Conservation (phyloP, 2,888 invertebrate genomes). For the Tetheella fluctuosa region DNA sequence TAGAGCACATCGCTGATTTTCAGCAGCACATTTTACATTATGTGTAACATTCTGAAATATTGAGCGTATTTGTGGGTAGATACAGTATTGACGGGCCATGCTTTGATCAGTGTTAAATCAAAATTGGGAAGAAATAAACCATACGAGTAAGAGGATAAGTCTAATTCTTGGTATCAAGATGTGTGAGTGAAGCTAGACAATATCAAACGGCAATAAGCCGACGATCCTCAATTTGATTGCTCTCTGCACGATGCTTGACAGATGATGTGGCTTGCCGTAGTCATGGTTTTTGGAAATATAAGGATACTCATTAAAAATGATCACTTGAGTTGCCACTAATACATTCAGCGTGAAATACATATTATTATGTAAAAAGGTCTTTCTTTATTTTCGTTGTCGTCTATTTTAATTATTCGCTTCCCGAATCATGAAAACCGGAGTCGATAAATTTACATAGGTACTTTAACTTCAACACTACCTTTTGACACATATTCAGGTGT, state of each 20-base stretch:
- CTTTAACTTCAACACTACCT: no score
- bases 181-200: slow-evolving; percentile 40
- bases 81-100: not conserved
- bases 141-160: not conserved
- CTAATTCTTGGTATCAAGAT: slow-evolving; percentile 13
- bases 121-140: not conserved
- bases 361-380: no score
- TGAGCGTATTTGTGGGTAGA: not conserved
- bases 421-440: no score
- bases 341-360: no score
- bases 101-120: not conserved
- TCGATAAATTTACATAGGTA: no score
- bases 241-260: slow-evolving; percentile 65
- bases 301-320: slow-evolving; percentile 26
- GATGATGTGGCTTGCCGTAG: slow-evolving; percentile 48
- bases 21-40: not conserved
- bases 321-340: not conserved
- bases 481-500: no score
- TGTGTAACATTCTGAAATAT: not conserved
- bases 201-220: slow-evolving; percentile 61
- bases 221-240: slow-evolving; percentile 66
- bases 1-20: slow-evolving; percentile 19
- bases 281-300: slow-evolving; percentile 26
- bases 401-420: no score
- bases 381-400: no score